These are phyloP conservation scores for Mus musculus DNA, from an alignment of 2,113 vertebrate genomes.

Conservation along the genomic window GRCm39 chr14:106162501-106163000, in stretches of 20 bases:
- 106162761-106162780: background rate
- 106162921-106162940: background rate
- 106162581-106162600: background rate
- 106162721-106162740: background rate
- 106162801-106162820: background rate
- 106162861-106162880: background rate
- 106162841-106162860: background rate
- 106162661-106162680: background rate
- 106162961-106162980: background rate
- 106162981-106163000: background rate
- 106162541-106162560: constrained; percentile 30
- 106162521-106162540: background rate
- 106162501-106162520: background rate
- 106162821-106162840: background rate
- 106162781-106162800: background rate
- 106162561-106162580: background rate
- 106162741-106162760: background rate
- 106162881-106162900: background rate
- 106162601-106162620: background rate
- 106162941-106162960: background rate
- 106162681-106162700: background rate
- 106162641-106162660: background rate
- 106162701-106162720: background rate
- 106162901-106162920: background rate
- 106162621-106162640: background rate